Evolutionary conservation across 2,113 vertebrate species (phyloP).

Genomic region (Willisornis vidua): DNA sequence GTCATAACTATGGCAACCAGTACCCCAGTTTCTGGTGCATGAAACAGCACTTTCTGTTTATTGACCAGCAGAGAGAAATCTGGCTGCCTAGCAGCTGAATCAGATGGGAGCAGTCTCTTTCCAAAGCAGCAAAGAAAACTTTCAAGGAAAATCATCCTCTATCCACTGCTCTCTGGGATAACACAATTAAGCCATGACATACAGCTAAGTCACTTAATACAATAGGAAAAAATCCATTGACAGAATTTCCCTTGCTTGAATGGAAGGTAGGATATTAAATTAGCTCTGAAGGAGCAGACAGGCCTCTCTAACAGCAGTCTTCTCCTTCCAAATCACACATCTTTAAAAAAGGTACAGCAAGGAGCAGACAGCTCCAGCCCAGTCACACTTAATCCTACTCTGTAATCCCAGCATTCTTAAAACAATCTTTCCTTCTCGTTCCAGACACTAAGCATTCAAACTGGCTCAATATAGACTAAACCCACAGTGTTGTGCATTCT

Average conservation of each 20-base stretch:
- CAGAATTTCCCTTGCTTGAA: not conserved
- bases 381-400: not conserved
- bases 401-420: not conserved
- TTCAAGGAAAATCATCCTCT: not conserved
- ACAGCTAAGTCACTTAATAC: not conserved
- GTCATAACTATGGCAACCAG: not conserved
- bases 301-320: not conserved
- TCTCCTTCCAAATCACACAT: not conserved
- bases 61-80: not conserved
- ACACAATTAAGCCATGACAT: not conserved
- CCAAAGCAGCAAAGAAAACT: not conserved
- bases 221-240: not conserved
- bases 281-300: not conserved
- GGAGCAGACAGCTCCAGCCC: not conserved
- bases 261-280: not conserved
- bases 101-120: not conserved
- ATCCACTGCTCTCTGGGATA: not conserved
- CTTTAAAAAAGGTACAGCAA: not conserved
- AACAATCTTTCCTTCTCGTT: not conserved
- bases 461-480: not conserved
- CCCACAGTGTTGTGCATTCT: not conserved
- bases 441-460: not conserved
- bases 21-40: not conserved
- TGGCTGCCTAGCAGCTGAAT: not conserved
- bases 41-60: not conserved